Conservation (phyloP, 1,140 invertebrate genomes). For the Papilio glaucus region DNA sequence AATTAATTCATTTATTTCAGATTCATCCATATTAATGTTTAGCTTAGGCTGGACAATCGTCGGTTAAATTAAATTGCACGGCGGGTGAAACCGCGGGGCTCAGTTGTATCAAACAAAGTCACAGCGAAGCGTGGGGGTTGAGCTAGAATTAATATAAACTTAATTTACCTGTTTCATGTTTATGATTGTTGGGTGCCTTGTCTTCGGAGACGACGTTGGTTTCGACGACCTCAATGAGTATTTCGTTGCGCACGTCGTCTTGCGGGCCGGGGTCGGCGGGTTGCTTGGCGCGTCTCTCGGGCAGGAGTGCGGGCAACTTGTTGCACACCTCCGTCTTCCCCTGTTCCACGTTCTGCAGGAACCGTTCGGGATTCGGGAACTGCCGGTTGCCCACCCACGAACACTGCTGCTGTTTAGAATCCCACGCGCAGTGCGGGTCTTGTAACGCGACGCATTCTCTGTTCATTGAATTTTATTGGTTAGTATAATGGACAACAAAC, state of each 20-base stretch:
- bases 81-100: too few species aligned
- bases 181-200: conserved; percentile 61
- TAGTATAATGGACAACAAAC: too few species aligned
- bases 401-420: conserved; percentile 89
- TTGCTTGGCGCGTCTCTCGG: conserved; percentile 82
- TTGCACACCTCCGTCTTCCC: conserved; percentile 88
- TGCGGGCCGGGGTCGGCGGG: conserved; percentile 70
- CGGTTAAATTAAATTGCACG: too few species aligned
- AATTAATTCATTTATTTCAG: too few species aligned
- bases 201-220: conserved; percentile 73
- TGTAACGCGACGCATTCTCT: conserved; percentile 95
- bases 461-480: conserved; percentile 71
- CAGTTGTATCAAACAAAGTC: too few species aligned
- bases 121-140: too few species aligned
- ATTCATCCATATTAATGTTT: too few species aligned
- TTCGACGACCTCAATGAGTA: conserved; percentile 77
- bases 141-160: neutral
- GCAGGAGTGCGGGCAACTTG: conserved; percentile 80
- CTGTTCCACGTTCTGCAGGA: conserved; percentile 89
- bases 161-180: conserved; percentile 74
- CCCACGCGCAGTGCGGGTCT: conserved; percentile 99
- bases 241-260: conserved; percentile 76
- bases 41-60: too few species aligned
- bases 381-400: conserved; percentile 87
- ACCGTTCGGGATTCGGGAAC: conserved; percentile 86